A percentile compares a stretch with the other conserved stretches of the same genome.
Conservation (phyloP, 92 coral and sea anemone genomes). For the Porites cylindrica region DNA sequence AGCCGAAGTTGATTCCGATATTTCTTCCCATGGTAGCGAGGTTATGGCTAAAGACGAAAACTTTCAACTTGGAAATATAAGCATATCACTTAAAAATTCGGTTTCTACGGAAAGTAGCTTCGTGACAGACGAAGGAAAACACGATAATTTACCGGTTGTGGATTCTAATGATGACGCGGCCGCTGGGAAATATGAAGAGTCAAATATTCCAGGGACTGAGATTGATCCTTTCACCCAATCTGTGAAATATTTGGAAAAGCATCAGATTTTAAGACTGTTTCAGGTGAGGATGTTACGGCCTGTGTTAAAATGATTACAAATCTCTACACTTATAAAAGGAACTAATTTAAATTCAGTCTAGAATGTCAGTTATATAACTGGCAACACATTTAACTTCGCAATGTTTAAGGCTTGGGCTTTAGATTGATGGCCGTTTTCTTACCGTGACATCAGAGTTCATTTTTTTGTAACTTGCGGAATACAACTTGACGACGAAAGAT, state of each 20-base stretch:
- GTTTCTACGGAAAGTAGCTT: constrained; percentile 5
- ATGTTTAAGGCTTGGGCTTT: no score
- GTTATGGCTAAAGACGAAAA: background rate
- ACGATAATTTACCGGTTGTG: background rate
- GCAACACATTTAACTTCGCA: background rate
- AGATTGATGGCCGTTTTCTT: no score
- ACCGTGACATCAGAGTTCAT: no score
- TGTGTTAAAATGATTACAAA: background rate
- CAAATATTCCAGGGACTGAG: constrained; percentile 1
- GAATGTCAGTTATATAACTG: background rate
- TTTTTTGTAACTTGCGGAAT: no score
- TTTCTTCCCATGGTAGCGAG: background rate
- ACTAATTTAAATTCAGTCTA: background rate
- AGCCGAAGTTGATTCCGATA: background rate
- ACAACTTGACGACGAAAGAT: no score
- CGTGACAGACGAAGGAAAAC: constrained; percentile 12
- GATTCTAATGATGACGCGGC: background rate
- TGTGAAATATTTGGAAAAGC: constrained; percentile 80
- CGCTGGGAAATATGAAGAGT: background rate
- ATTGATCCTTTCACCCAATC: constrained; percentile 75
- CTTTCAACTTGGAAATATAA: background rate
- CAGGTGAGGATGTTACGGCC: constrained; percentile 68
- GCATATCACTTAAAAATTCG: constrained; percentile 1
- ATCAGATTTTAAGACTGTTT: constrained; percentile 76
- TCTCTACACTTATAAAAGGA: background rate